Base-by-base conservation (phyloP, 1,140 invertebrate genomes). In the Dufourea novaeangliae region DNA sequence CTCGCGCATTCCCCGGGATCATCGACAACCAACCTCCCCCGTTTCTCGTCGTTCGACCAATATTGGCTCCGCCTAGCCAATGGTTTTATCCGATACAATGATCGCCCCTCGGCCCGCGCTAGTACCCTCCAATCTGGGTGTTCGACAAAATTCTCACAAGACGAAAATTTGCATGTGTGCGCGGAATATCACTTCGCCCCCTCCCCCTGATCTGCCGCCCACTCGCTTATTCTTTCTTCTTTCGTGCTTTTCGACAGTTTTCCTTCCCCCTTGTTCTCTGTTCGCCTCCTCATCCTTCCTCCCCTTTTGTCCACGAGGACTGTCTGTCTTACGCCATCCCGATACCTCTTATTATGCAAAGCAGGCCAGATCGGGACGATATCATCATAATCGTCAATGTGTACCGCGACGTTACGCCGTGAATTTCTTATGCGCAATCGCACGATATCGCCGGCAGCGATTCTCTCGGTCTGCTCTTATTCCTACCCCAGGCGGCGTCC, bases 281-380 rank as follows among this genome's bases (percentile, higher is more conserved):
- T 22, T 34, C 44, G 11, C 54, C 52, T 32, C 1, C 12, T 22
- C 39, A 46, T 14, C n/a, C 2, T 17, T 29, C 6, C 11, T 34
- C 37, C 39, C 17, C 14, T 29, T 64, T 56, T 56, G 22, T 27
- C n/a, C 27, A 22, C 66, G 20, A 14, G n/a, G 67, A 69, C 27
- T 67, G 22, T 57, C 83, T 79, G 46, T 85, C 80, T 78, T 72
- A 68, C 73, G 76, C 77, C 80, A 76, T 82, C 78, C 82, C 82
- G 81, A 82, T 83, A 78, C 80, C 74, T 86, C 87, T 87, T 89
- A 90, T 89, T 89, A 90, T 90, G 89, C 83, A 88, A 90, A 90
- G 77, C 83, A 87, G n/a, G 84, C 72, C 69, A 83, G 85, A 89
- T 89, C 86, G 83, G 82, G 62, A 74, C 83, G 88, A 88, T 88